Conservation (phyloP, 2,888 invertebrate genomes). For the Acanthosepion esculentum region DNA sequence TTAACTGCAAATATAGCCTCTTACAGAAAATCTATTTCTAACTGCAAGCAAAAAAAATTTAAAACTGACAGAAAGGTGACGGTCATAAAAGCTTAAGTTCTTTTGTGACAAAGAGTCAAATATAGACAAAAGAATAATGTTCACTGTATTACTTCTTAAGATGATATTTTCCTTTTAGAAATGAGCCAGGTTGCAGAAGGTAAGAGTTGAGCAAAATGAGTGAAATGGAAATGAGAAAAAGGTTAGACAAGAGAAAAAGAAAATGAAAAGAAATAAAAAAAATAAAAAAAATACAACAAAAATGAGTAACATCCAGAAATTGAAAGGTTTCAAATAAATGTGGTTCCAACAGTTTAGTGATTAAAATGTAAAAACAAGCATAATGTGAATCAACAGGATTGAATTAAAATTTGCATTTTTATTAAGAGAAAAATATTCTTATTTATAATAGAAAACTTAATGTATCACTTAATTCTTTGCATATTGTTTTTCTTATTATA, state of each 20-base stretch:
- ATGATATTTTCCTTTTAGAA: background rate
- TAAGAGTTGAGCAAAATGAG: constrained; percentile 2
- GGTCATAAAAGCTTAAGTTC: too few relatives aligned
- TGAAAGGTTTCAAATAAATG: background rate
- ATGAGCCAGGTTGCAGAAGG: background rate
- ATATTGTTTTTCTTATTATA: too few relatives aligned
- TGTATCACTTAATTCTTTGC: too few relatives aligned
- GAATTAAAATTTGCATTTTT: background rate
- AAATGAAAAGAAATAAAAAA: background rate
- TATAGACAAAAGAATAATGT: too few relatives aligned
- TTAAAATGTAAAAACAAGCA: background rate
- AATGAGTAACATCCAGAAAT: constrained; percentile 8
- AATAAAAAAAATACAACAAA: background rate
- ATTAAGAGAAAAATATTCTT: too few relatives aligned
- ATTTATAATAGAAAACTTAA: too few relatives aligned
- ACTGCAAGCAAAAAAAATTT: too few relatives aligned
- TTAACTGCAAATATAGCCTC: too few relatives aligned
- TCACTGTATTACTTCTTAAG: too few relatives aligned
- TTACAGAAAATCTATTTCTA: too few relatives aligned
- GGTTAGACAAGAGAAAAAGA: background rate
- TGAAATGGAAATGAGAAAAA: background rate
- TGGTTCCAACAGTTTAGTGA: background rate
- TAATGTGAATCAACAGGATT: background rate
- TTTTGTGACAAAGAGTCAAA: too few relatives aligned
- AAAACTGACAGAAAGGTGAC: too few relatives aligned